Conservation (phyloP, 2,797 vertebrate species). For the Peromyscus attwateri region DNA sequence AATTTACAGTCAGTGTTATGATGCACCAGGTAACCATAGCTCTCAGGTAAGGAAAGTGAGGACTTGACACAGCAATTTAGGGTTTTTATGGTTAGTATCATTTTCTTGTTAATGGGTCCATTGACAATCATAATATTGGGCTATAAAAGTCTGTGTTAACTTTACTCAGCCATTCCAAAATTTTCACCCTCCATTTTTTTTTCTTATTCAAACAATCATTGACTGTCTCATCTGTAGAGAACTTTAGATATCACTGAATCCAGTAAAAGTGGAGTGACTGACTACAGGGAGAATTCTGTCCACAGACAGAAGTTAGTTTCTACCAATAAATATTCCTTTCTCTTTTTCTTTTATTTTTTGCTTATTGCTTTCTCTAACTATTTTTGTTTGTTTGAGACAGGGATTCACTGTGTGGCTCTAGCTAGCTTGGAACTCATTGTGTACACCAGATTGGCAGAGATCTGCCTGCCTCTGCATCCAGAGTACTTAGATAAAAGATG, state of each 20-base stretch:
- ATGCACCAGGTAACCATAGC: conserved; percentile 28
- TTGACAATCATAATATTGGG: conserved; percentile 62
- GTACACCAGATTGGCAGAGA: not conserved
- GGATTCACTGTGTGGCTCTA: not conserved
- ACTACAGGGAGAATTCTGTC: not conserved
- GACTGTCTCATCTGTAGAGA: not conserved
- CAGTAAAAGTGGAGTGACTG: not conserved
- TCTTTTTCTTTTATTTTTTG: not conserved
- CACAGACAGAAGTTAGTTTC: not conserved
- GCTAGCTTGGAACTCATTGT: not conserved
- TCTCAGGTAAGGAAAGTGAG: conserved; percentile 54
- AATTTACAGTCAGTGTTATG: conserved; percentile 72
- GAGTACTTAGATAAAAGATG: not conserved
- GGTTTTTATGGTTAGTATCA: conserved; percentile 72
- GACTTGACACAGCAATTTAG: conserved; percentile 75
- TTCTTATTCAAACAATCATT: conserved; percentile 75
- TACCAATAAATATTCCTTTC: not conserved
- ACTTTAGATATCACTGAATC: not conserved
- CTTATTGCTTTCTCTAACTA: not conserved
- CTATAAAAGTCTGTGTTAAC: conserved; percentile 76
- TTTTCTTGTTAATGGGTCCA: conserved; percentile 72
- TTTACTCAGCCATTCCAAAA: conserved; percentile 75
- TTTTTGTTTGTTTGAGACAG: not conserved
- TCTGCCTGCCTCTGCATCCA: not conserved
- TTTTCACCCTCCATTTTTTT: conserved; percentile 76